Base-by-base conservation (phyloP, 2,797 vertebrate genomes). In the Sparus aurata region DNA sequence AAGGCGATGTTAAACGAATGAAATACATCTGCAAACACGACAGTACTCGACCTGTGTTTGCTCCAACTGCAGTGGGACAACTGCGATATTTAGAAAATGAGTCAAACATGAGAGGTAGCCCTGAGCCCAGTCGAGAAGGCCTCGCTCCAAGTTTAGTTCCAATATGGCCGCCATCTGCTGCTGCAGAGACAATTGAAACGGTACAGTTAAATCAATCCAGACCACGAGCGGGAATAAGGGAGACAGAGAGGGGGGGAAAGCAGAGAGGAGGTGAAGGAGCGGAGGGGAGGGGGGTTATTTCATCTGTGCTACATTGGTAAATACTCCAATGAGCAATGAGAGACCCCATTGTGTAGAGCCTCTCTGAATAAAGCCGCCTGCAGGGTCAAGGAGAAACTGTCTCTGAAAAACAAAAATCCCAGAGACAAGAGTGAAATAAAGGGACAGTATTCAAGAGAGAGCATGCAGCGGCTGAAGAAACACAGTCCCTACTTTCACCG, bases 161-260 rank as follows among this genome's bases (percentile, higher is more conserved):
- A 92, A 86, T 87, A 89, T 92, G 90, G 88, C 75, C 38, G 76
- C 89, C 93, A 95, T 94, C 90, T 94, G 93, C 72, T 82, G 87
- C 76, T 66, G 55, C 65, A 73, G 73, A 87, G 85, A 92, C 86
- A 73, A 74, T 76, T 73, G 87, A 85, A 84, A 80, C 67, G 45
- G 72, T 79, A 73, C 72, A 62, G 73, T 87, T 92, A 94, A 95
- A 90, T 86, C 81, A 88, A 86, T 91, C 90, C 94, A 94, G 92
- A 91, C 83, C 69, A 18, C 17, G 72, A 86, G 85, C 23, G 61
- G 73, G 75, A 87, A 73, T 49, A 47, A 60, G 54, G 82, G 52
- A 55, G 71, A 75, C 45, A 77, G 61, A 63, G 72, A 49, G 52
- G 53, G 25, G 50, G 38, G 64, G 12, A 62, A 69, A 53, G 61